Percentiles rank a stretch among this genome's conserved stretches.
These are phyloP conservation scores for Palloptera scutellata DNA, from an alignment of 2,888 invertebrate species.

Conservation along the genomic window DNA sequence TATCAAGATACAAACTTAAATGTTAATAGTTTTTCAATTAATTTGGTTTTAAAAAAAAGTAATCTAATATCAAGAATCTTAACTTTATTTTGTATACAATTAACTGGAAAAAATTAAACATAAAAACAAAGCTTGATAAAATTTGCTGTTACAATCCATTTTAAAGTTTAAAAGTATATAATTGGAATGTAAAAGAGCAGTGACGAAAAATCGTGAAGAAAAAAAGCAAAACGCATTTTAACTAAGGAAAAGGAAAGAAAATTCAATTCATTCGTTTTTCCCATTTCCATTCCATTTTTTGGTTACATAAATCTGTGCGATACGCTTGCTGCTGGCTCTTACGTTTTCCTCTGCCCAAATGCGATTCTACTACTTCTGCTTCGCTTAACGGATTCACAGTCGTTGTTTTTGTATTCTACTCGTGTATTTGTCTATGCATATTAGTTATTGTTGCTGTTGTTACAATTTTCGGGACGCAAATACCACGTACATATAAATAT, in stretches of 20 bases:
- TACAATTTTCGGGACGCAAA: not conserved
- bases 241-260: not conserved
- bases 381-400: not conserved
- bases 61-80: too few relatives aligned
- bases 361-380: too few relatives aligned
- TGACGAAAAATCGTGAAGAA: not conserved
- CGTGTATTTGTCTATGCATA: not conserved
- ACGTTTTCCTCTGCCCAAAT: too few relatives aligned
- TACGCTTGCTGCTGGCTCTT: not conserved
- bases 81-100: too few relatives aligned
- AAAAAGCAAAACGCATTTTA: not conserved
- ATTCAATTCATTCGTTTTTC: conserved; percentile 4
- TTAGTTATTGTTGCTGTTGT: not conserved
- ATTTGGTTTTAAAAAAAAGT: too few relatives aligned
- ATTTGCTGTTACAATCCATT: not conserved
- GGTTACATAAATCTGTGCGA: not conserved
- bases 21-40: too few relatives aligned
- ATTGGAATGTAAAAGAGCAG: not conserved
- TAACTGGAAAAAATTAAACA: too few relatives aligned
- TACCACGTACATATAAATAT: too few relatives aligned
- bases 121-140: too few relatives aligned
- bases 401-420: not conserved
- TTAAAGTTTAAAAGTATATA: not conserved
- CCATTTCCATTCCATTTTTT: not conserved
- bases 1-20: too few relatives aligned